Percentiles rank a stretch among this genome's conserved stretches.
Conservation (phyloP, 1,140 invertebrate species). For the Calliphora vicina region DNA sequence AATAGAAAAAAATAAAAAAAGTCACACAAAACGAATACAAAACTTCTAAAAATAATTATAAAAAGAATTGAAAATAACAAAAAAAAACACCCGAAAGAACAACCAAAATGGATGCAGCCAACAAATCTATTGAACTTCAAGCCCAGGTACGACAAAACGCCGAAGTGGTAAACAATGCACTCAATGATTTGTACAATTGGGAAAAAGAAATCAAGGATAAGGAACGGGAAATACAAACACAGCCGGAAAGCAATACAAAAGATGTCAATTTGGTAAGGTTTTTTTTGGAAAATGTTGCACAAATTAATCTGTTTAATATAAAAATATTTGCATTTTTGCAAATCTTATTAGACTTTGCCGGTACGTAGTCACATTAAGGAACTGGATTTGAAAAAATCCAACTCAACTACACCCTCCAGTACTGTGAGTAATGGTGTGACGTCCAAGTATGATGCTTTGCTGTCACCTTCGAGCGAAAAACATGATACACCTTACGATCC, state of each 20-base stretch:
- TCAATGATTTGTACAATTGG: constrained; percentile 83
- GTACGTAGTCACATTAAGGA: constrained; percentile 35
- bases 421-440: background rate
- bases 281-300: background rate
- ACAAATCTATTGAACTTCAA: constrained; percentile 70
- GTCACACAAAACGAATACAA: background rate
- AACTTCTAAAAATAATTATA: background rate
- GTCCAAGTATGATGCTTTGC: background rate
- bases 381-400: background rate
- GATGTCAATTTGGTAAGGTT: background rate
- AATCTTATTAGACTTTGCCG: background rate
- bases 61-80: background rate
- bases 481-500: constrained; percentile 47
- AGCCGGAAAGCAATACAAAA: constrained; percentile 40
- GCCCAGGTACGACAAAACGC: constrained; percentile 77
- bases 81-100: background rate
- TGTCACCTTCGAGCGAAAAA: constrained; percentile 52
- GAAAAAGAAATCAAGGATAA: constrained; percentile 84
- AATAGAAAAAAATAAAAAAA: background rate
- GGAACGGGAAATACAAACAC: constrained; percentile 67
- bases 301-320: too few species aligned
- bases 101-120: constrained; percentile 33
- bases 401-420: background rate
- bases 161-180: constrained; percentile 74
- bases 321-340: too few species aligned